These are phyloP conservation scores for Lepisosteus oculatus DNA, from an alignment of 2,113 vertebrate genomes.

Conservation along the genomic window DNA sequence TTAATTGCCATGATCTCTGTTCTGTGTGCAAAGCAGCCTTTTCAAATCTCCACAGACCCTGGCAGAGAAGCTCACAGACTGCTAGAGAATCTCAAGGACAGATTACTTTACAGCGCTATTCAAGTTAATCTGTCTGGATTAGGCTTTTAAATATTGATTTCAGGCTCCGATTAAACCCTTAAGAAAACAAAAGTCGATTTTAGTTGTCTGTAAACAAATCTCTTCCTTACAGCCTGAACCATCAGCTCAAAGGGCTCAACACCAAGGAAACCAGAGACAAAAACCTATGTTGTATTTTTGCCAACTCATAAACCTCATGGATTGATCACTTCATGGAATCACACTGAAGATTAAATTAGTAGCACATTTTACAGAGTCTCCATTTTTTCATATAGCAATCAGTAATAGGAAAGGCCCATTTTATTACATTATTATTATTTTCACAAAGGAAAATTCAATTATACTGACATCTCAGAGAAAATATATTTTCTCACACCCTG, in stretches of 20 bases:
- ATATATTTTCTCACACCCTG: too few species aligned
- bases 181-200: slow-evolving; percentile 18
- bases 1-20: too few species aligned
- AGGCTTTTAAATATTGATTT: slow-evolving; percentile 15
- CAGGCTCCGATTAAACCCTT: not conserved
- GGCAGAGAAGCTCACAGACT: not conserved
- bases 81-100: not conserved
- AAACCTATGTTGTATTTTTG: too few species aligned
- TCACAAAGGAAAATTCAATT: too few species aligned
- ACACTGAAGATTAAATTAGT: too few species aligned
- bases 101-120: not conserved
- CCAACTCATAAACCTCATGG: too few species aligned
- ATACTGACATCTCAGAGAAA: too few species aligned
- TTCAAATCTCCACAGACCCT: not conserved
- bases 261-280: not conserved
- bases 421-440: too few species aligned
- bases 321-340: too few species aligned
- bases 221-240: not conserved
- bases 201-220: slow-evolving; percentile 5
- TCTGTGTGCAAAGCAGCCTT: not conserved
- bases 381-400: too few species aligned
- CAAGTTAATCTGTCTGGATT: slow-evolving; percentile 18
- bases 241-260: not conserved
- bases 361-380: too few species aligned
- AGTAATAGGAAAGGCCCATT: too few species aligned